phyloP scores from a whole-genome alignment of 1,140 invertebrate genomes.

The Hycleus phaleratus region DNA sequence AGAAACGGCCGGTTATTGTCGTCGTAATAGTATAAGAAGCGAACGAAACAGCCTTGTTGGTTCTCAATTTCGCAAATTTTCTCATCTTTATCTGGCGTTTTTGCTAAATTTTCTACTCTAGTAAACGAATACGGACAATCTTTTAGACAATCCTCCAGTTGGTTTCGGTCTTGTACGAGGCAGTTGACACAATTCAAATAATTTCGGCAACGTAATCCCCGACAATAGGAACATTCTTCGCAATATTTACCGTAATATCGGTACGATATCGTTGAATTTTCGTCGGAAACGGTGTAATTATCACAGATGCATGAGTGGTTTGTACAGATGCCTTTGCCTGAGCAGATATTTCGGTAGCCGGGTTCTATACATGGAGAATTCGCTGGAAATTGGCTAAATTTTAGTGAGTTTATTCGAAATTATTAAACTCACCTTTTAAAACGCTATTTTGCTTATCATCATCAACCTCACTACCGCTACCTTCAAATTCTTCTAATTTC shows the following conservation, averaged over 20 bases:
- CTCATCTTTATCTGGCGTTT: not conserved
- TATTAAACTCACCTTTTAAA: too few relatives aligned
- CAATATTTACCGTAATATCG: slow-evolving; percentile 4
- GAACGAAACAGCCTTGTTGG: not conserved
- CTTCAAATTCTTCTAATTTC: too few relatives aligned
- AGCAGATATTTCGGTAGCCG: slow-evolving; percentile 1
- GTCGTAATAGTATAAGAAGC: slow-evolving; percentile 4
- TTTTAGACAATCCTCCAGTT: not conserved
- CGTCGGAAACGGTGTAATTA: not conserved
- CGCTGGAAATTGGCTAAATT: too few relatives aligned
- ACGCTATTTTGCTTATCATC: too few relatives aligned
- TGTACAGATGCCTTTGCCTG: not conserved
- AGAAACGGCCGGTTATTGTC: not conserved
- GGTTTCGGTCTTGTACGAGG: too few relatives aligned
- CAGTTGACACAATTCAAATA: not conserved
- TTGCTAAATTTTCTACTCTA: not conserved
- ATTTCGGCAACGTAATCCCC: not conserved
- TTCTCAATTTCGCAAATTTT: slow-evolving; percentile 5
- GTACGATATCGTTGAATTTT: not conserved
- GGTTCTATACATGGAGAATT: not conserved
- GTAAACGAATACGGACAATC: not conserved
- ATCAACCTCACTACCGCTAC: too few relatives aligned
- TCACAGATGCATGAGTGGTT: not conserved
- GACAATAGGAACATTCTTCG: slow-evolving; percentile 10
- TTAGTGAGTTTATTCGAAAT: too few relatives aligned